Percentiles rank a stretch among this genome's conserved stretches.
Evolutionary conservation across 1,140 invertebrate species (phyloP).

Genomic region (Anoplolepis gracilipes): DNA sequence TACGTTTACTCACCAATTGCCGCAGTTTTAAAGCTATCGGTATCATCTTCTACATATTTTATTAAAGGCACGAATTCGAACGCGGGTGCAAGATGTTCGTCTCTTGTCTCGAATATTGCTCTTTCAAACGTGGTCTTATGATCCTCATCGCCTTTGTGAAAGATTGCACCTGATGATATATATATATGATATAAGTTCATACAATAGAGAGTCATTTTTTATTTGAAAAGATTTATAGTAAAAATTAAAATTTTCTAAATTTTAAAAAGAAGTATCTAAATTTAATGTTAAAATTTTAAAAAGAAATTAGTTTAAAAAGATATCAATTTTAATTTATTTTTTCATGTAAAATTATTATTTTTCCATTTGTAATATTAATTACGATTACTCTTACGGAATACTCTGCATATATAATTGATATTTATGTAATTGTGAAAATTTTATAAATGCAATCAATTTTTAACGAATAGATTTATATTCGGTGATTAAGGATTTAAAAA

Average conservation of each 20-base stretch:
- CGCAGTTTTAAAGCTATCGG: slow-evolving; percentile 80
- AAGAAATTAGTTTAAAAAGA: too few relatives aligned
- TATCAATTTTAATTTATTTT: too few relatives aligned
- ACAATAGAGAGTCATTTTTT: too few relatives aligned
- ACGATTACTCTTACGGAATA: too few relatives aligned
- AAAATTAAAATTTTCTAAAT: too few relatives aligned
- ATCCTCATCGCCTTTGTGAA: slow-evolving; percentile 77
- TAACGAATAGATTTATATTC: not conserved
- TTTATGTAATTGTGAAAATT: not conserved
- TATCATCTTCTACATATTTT: slow-evolving; percentile 74
- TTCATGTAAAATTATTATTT: too few relatives aligned
- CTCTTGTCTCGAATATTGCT: slow-evolving; percentile 73
- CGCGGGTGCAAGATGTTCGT: slow-evolving; percentile 75
- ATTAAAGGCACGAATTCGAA: slow-evolving; percentile 72
- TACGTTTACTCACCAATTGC: slow-evolving; percentile 71
- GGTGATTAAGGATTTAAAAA: not conserved
- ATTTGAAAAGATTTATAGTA: too few relatives aligned
- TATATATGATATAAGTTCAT: not conserved
- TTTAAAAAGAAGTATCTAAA: too few relatives aligned
- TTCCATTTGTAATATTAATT: too few relatives aligned
- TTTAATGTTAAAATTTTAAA: too few relatives aligned
- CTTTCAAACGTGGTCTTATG: slow-evolving; percentile 72
- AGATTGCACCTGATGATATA: slow-evolving; percentile 77
- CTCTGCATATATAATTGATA: too few relatives aligned
- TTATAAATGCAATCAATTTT: not conserved